Percentiles rank a stretch among this genome's conserved stretches.
Evolutionary conservation across 2,113 vertebrate species (phyloP).

Genomic region (Siphamia tubifer): DNA sequence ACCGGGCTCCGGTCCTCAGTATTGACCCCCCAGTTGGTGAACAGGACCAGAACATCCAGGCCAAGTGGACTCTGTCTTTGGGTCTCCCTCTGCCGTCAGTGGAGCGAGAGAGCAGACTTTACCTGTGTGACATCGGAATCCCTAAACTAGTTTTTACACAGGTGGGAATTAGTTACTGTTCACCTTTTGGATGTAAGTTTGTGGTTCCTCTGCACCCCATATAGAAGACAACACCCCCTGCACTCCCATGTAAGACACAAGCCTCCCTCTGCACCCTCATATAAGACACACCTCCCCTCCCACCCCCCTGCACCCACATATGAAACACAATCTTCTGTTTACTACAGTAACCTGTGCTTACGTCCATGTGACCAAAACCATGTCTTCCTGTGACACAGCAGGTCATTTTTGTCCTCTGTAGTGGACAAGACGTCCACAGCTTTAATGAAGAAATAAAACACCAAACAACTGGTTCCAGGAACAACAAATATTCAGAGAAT

Average conservation of each 20-base stretch:
- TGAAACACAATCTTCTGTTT: not conserved
- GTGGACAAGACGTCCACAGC: too few relatives aligned
- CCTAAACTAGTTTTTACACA: constrained; percentile 90
- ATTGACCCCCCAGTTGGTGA: constrained; percentile 87
- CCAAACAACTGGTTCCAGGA: too few relatives aligned
- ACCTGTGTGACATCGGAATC: constrained; percentile 92
- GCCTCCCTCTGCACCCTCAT: too few relatives aligned
- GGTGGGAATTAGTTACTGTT: constrained; percentile 90
- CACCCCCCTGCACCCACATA: too few relatives aligned
- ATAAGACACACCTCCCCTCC: too few relatives aligned
- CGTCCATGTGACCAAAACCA: not conserved
- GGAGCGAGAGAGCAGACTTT: constrained; percentile 84
- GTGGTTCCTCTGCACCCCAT: constrained; percentile 90
- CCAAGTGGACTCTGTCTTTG: constrained; percentile 91
- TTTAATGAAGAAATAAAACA: too few relatives aligned
- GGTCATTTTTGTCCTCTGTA: too few relatives aligned
- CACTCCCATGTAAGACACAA: too few relatives aligned
- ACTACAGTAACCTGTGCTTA: too few relatives aligned
- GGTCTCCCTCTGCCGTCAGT: constrained; percentile 87
- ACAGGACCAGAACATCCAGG: constrained; percentile 84
- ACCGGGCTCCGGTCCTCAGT: constrained; percentile 89
- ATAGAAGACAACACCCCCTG: too few relatives aligned
- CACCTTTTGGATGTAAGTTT: constrained; percentile 93
- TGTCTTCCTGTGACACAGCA: too few relatives aligned
- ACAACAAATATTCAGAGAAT: too few relatives aligned